Base-by-base conservation (phyloP, 2,888 invertebrate species). In the Dendrolimus pini region DNA sequence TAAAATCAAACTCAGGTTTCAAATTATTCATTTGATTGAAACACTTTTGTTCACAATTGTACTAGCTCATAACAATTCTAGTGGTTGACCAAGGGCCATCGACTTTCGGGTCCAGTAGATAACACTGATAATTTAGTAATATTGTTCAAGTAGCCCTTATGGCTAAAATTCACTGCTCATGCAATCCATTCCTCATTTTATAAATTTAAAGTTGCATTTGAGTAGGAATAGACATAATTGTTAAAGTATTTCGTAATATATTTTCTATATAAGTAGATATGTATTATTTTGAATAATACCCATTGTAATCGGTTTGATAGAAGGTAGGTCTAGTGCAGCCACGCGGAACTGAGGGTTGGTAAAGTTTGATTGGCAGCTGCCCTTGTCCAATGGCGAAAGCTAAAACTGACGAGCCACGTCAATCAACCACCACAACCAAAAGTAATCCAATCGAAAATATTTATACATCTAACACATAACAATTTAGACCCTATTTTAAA, bases 401-500 rank as follows among this genome's bases (percentile, higher is more conserved):
- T 93, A 93, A 93, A 93, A 92, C 93, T 94, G 94, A 94, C 94
- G 94, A 94, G 93, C 91, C 92, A 93, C 93, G 94, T 95, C 95
- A 94, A 94, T 95, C 94, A 94, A 81, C 75, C 79, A 71, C 75
- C 74, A 75, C 30, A 30, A 30, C 30, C 30, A 30, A 30, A 30
- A 30, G 30, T 30, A 30, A 30, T 30, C 30, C 30, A 30, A 30
- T 30, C 30, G 30, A 30, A 30, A 30, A 30, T 30, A 30, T 30
- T 30, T 30, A 30, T 30, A 30, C 6, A 30, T 30, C 30, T 30
- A 30, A 63, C 62, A 68, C 61, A 65, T 64, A 63, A 64, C 61
- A 81, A 74, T 72, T 67, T 74, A 66, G 71, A 66, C 77, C 77
- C 74, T 87, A 82, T 74, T 64, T 47, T 70, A 66, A 77, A 62